Evolutionary conservation across 2,113 vertebrate genomes (phyloP).

Genomic region (Mormoops blainvillei): DNA sequence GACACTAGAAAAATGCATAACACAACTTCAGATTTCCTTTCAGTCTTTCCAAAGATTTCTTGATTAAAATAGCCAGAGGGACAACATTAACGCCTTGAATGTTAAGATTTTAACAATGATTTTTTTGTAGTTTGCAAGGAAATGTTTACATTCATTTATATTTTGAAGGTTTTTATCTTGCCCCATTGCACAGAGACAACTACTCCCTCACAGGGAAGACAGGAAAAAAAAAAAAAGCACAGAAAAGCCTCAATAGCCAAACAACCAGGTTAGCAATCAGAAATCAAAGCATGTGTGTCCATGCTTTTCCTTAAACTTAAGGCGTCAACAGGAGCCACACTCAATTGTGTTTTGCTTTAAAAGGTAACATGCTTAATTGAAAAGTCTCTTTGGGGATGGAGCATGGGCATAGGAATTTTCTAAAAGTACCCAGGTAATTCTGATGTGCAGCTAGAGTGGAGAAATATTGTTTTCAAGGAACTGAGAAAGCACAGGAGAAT

Average conservation of each 20-base stretch:
- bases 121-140: not conserved
- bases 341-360: not conserved
- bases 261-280: not conserved
- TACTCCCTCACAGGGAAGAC: not conserved
- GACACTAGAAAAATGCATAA: not conserved
- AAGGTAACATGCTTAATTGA: not conserved
- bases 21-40: not conserved
- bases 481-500: not conserved
- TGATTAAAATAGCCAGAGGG: not conserved
- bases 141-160: not conserved
- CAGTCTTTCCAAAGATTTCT: not conserved
- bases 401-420: not conserved
- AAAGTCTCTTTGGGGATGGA: not conserved
- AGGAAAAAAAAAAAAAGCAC: too few species aligned
- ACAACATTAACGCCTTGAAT: not conserved
- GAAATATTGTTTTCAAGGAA: not conserved
- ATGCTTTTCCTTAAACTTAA: not conserved
- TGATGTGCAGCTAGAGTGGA: not conserved
- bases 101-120: not conserved
- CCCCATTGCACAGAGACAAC: not conserved
- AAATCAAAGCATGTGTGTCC: not conserved
- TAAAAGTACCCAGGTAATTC: not conserved
- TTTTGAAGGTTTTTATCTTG: not conserved
- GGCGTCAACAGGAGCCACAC: not conserved
- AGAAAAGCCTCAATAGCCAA: not conserved